Conservation (phyloP, 2,797 vertebrate species). For the Prunella strophiata region DNA sequence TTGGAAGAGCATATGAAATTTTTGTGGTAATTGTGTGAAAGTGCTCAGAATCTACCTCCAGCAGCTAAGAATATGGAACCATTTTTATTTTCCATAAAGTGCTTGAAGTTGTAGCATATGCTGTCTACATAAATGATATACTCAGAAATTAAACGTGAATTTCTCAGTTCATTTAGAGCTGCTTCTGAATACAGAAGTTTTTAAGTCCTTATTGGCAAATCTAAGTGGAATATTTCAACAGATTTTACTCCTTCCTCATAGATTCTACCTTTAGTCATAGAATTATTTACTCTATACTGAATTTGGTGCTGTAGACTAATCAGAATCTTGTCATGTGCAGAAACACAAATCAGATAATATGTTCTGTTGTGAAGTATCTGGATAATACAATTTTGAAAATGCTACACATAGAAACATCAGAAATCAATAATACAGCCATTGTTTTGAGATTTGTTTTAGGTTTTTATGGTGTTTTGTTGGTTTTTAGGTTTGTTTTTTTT, state of each 20-base stretch:
- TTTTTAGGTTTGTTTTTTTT: background rate
- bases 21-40: background rate
- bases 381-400: background rate
- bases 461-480: background rate
- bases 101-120: background rate
- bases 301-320: background rate
- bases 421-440: background rate
- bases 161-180: background rate
- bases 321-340: conserved; percentile 65
- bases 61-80: background rate
- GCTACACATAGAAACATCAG: background rate
- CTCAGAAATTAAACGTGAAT: background rate
- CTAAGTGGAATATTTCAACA: background rate
- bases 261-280: background rate
- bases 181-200: background rate
- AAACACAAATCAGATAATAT: conserved; percentile 28
- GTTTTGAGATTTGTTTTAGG: background rate
- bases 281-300: background rate
- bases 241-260: background rate
- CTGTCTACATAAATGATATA: background rate
- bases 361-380: background rate
- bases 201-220: background rate
- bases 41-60: background rate
- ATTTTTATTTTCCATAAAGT: background rate
- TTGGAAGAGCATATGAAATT: background rate